These are phyloP conservation scores for Hemibagrus wyckioides DNA, from an alignment of 2,113 vertebrate species.

Conservation along the genomic window DNA sequence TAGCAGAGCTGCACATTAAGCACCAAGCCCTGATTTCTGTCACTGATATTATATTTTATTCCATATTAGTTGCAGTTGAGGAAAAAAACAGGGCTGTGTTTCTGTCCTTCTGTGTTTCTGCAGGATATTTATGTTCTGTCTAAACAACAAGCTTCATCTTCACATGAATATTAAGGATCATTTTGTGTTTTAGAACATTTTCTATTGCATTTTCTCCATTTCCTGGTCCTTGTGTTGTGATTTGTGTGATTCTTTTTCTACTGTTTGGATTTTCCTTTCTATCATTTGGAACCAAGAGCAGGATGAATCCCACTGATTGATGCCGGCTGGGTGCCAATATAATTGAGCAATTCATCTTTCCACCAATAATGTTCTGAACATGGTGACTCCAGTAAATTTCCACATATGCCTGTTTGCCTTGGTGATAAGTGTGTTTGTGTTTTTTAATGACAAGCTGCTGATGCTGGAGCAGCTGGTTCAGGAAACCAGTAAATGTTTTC, in stretches of 20 bases:
- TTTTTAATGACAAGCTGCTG: neutral
- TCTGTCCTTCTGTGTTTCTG: too few species aligned
- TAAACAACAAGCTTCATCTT: neutral
- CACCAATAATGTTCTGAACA: slow-evolving; percentile 42
- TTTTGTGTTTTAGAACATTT: neutral
- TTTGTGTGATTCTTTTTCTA: neutral
- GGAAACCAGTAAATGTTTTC: neutral
- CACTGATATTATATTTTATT: neutral
- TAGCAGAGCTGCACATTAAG: neutral
- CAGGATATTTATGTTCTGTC: neutral
- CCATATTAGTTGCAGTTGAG: neutral
- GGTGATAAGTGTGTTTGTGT: slow-evolving; percentile 13
- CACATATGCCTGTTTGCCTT: slow-evolving; percentile 20
- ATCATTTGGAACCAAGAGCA: slow-evolving; percentile 23
- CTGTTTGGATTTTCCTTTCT: neutral
- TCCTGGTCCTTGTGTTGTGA: neutral
- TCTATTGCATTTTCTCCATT: neutral
- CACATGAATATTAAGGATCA: neutral
- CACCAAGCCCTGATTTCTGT: neutral
- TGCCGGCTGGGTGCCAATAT: neutral
- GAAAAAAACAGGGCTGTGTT: neutral
- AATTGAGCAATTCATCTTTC: slow-evolving; percentile 52
- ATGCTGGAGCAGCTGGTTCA: neutral
- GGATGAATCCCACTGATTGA: slow-evolving; percentile 20
- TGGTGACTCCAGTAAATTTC: slow-evolving; percentile 37